Conservation (phyloP, 2,888 invertebrate genomes). For the Drosophila neotestacea region DNA sequence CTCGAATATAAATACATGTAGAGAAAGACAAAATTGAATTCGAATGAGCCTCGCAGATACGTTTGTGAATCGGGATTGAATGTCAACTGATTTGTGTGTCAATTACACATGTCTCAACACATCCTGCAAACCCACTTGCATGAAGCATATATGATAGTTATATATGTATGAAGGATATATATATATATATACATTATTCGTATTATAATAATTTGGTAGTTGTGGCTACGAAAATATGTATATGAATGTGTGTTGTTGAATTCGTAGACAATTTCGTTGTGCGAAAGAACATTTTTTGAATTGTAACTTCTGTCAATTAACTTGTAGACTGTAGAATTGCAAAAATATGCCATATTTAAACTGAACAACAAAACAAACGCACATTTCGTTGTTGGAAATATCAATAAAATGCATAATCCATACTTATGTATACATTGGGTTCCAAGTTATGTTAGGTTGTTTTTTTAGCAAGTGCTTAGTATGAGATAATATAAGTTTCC, state of each 20-base stretch:
- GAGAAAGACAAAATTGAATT: conserved; percentile 4
- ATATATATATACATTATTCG: conserved; percentile 14
- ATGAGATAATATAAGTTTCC: not conserved
- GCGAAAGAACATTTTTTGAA: conserved; percentile 70
- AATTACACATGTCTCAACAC: conserved; percentile 42
- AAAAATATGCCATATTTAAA: conserved; percentile 60
- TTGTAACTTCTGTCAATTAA: conserved; percentile 86
- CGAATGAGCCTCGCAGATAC: conserved; percentile 26
- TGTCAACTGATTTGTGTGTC: conserved; percentile 52
- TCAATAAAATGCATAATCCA: not conserved
- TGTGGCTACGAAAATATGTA: conserved; percentile 27
- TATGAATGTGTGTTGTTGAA: conserved; percentile 53
- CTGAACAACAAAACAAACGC: conserved; percentile 34
- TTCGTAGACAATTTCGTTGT: conserved; percentile 63
- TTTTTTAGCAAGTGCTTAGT: conserved; percentile 29
- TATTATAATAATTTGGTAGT: conserved; percentile 44
- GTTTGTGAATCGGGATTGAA: conserved; percentile 27
- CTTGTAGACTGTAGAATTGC: conserved; percentile 84
- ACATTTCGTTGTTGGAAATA: conserved; percentile 34
- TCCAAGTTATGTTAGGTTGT: conserved; percentile 31
- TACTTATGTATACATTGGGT: conserved; percentile 10
- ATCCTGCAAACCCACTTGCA: conserved; percentile 5
- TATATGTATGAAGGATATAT: conserved; percentile 5
- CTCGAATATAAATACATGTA: conserved; percentile 8
- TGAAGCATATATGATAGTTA: conserved; percentile 14